Conservation (phyloP, 2,113 vertebrate species). For the Ammodytes dubius region DNA sequence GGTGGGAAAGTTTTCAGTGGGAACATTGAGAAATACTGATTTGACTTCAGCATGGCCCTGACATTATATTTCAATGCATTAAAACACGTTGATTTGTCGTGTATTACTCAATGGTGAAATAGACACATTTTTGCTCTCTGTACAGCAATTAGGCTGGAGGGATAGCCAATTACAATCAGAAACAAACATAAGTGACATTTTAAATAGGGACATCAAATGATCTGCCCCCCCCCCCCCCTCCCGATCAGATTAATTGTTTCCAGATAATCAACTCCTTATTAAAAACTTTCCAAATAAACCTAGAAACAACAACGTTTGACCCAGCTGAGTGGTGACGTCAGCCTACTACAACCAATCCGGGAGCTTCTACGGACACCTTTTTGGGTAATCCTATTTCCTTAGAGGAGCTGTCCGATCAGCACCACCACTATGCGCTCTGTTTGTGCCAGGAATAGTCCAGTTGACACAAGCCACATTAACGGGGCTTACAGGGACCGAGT, state of each 20-base stretch:
- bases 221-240: too few relatives aligned
- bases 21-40: neutral
- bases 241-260: neutral
- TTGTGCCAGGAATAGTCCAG: slow-evolving; percentile 66
- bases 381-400: slow-evolving; percentile 74
- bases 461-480: slow-evolving; percentile 56
- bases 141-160: neutral
- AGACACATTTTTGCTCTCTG: neutral
- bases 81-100: neutral
- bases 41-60: neutral
- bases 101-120: neutral
- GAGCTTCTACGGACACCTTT: slow-evolving; percentile 60
- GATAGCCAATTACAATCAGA: neutral
- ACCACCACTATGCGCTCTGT: slow-evolving; percentile 43
- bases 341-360: slow-evolving; percentile 74
- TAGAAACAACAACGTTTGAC: slow-evolving; percentile 20
- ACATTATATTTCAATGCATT: too few relatives aligned
- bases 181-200: neutral
- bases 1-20: neutral
- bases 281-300: slow-evolving; percentile 24
- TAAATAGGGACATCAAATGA: neutral
- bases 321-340: slow-evolving; percentile 65
- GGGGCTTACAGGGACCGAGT: slow-evolving; percentile 51
- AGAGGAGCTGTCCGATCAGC: slow-evolving; percentile 74
- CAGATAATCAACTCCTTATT: neutral